phyloP scores from a whole-genome alignment of 2,888 invertebrate species.

The Melitaea athalia region DNA sequence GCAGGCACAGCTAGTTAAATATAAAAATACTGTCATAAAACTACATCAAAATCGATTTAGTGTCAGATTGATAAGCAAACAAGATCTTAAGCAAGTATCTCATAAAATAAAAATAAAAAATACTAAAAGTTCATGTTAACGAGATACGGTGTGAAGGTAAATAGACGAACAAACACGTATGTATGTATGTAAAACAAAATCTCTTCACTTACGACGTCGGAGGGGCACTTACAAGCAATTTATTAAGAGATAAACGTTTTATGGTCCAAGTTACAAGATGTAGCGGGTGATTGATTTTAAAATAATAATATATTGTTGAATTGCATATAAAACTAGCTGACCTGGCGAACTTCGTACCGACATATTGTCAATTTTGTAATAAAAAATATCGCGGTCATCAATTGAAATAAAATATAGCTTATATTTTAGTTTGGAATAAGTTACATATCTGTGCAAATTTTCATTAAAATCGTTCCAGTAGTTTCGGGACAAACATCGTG shows the following conservation, averaged over 20 bases:
- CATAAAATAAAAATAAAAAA: neutral
- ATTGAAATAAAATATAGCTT: too few species aligned
- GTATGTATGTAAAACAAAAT: slow-evolving; percentile 40
- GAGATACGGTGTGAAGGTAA: slow-evolving; percentile 40
- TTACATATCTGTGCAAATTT: too few species aligned
- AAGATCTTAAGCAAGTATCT: neutral
- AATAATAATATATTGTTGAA: neutral
- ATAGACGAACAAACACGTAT: slow-evolving; percentile 38
- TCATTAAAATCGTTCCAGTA: too few species aligned
- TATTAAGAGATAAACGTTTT: slow-evolving; percentile 46
- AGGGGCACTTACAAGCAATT: slow-evolving; percentile 45
- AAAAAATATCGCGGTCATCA: too few species aligned
- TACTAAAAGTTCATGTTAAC: slow-evolving; percentile 28
- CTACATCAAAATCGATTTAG: neutral
- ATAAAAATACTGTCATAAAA: too few species aligned
- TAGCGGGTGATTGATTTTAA: slow-evolving; percentile 19
- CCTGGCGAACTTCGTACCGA: neutral
- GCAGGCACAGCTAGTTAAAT: too few species aligned
- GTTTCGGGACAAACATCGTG: too few species aligned
- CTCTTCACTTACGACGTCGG: slow-evolving; percentile 43
- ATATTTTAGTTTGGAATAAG: too few species aligned
- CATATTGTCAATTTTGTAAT: too few species aligned
- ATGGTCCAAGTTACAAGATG: slow-evolving; percentile 25
- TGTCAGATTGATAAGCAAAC: neutral
- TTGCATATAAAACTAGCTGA: neutral